These are phyloP conservation scores for Pelusios castaneus DNA, from an alignment of 2,113 vertebrate genomes.

Conservation along the genomic window DNA sequence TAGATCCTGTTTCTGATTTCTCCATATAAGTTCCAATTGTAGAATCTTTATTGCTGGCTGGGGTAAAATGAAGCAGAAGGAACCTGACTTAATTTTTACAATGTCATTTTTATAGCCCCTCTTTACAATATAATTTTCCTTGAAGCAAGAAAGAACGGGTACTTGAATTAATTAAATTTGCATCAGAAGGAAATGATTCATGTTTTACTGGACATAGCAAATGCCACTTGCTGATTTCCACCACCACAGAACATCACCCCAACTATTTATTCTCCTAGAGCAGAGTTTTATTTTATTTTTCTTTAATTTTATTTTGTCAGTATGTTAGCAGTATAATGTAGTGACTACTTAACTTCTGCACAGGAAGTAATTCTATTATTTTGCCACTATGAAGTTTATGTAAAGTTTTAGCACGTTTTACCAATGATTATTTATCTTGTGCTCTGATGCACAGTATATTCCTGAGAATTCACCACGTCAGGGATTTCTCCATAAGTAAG, in stretches of 20 bases:
- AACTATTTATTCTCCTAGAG: not conserved
- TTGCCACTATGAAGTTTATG: not conserved
- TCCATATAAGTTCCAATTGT: not conserved
- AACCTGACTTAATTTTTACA: not conserved
- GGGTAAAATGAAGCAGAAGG: not conserved
- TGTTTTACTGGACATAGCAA: not conserved
- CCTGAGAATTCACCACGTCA: accelerated
- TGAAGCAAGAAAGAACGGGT: accelerated
- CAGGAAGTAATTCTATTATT: not conserved
- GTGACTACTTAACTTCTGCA: not conserved
- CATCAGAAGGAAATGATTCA: not conserved
- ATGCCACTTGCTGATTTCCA: not conserved
- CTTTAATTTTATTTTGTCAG: not conserved
- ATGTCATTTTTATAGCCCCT: not conserved
- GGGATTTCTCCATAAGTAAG: not conserved
- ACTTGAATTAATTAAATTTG: not conserved
- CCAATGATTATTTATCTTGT: not conserved
- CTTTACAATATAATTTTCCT: not conserved
- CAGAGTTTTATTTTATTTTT: not conserved
- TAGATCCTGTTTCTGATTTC: not conserved
- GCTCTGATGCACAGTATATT: not conserved
- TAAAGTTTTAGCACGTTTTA: not conserved
- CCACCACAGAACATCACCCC: not conserved
- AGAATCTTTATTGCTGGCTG: not conserved
- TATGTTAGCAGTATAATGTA: accelerated